A percentile compares a stretch with the other conserved stretches of the same genome.
These are phyloP conservation scores for Rhincodon typus DNA, from an alignment of 2,797 vertebrate species.

Conservation along the genomic window DNA sequence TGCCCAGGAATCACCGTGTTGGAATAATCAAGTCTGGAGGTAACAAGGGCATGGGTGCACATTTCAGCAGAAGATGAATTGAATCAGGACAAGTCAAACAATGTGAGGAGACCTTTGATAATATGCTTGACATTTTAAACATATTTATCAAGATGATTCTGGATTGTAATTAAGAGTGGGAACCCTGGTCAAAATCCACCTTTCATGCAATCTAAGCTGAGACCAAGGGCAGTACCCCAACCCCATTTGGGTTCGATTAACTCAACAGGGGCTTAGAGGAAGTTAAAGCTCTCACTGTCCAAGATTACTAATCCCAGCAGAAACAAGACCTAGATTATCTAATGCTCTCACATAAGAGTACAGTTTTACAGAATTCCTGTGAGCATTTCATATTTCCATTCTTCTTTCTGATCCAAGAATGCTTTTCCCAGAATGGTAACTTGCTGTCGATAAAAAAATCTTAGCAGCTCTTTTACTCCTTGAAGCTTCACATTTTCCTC, in stretches of 20 bases:
- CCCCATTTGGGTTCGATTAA: not conserved
- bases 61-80: too few species aligned
- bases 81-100: not conserved
- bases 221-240: not conserved
- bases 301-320: not conserved
- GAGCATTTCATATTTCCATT: constrained; percentile 30
- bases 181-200: not conserved
- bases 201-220: not conserved
- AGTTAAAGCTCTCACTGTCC: not conserved
- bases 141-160: not conserved
- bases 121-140: not conserved
- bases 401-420: not conserved
- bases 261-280: not conserved
- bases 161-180: not conserved
- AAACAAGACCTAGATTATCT: not conserved
- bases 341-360: not conserved
- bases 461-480: not conserved
- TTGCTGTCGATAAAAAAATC: not conserved
- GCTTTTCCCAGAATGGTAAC: not conserved
- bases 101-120: not conserved
- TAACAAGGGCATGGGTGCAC: not conserved
- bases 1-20: not conserved
- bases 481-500: not conserved
- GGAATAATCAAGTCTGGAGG: not conserved
- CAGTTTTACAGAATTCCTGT: not conserved